Evolutionary conservation across 2,113 vertebrate species (phyloP).

Genomic region (Nothoprocta pentlandii): DNA sequence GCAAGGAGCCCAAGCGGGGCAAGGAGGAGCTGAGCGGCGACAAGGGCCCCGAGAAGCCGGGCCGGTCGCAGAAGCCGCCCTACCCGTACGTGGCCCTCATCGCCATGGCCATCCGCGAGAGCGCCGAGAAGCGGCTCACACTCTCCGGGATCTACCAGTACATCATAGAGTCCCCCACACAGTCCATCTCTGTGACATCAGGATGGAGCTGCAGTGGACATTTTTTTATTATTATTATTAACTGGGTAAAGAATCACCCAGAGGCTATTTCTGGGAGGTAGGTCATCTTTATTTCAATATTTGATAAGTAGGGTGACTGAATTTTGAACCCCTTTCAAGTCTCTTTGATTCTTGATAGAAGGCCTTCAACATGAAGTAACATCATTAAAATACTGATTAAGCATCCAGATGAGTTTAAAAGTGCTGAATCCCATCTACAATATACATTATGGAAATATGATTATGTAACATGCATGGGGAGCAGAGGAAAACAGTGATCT

Average conservation of each 20-base stretch:
- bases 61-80: conserved; percentile 95
- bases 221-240: not conserved
- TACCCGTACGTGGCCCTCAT: conserved; percentile 99
- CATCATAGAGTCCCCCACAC: conserved; percentile 79
- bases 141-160: conserved; percentile 98
- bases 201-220: accelerated
- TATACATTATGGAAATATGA: not conserved
- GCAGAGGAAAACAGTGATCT: not conserved
- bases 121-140: conserved; percentile 95
- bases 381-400: not conserved
- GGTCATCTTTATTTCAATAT: not conserved
- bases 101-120: conserved; percentile 98
- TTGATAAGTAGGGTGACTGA: not conserved
- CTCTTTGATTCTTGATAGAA: not conserved
- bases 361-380: accelerated
- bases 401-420: not conserved
- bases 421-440: not conserved
- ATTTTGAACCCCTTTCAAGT: not conserved
- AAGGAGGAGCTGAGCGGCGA: conserved; percentile 85
- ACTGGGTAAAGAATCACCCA: not conserved
- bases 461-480: not conserved
- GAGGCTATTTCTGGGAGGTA: not conserved
- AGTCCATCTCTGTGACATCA: not conserved
- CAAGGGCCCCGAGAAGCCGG: conserved; percentile 88
- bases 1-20: conserved; percentile 80